These are phyloP conservation scores for Platyrinchus mystaceus DNA, from an alignment of 2,797 vertebrate genomes.

Conservation along the genomic window DNA sequence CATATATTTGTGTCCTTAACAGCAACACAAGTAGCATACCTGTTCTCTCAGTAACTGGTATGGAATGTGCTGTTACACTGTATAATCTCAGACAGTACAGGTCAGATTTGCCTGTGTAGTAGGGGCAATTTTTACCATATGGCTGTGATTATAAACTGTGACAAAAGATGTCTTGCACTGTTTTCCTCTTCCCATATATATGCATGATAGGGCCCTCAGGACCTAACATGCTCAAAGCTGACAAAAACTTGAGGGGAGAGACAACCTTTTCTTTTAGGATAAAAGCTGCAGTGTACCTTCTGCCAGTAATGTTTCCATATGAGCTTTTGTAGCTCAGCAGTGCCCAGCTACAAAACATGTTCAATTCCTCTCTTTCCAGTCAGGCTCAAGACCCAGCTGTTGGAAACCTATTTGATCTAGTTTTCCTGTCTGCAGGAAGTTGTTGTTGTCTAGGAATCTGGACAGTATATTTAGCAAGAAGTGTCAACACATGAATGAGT, in stretches of 20 bases:
- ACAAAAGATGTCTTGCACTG: not conserved
- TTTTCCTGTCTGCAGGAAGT: not conserved
- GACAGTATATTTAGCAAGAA: not conserved
- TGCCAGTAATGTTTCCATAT: not conserved
- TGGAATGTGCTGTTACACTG: not conserved
- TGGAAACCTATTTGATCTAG: not conserved
- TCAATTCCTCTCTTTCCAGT: not conserved
- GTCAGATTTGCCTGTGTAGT: not conserved
- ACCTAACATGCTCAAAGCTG: not conserved
- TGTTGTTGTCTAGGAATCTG: not conserved
- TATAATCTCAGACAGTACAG: not conserved
- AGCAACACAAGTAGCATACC: not conserved
- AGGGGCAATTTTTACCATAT: not conserved
- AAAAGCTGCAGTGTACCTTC: not conserved
- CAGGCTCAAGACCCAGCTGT: not conserved
- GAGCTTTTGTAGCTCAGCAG: not conserved
- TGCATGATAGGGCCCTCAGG: not conserved
- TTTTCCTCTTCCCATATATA: not conserved
- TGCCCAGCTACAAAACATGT: not conserved
- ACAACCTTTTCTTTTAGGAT: not conserved
- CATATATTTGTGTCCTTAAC: not conserved
- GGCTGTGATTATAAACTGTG: not conserved
- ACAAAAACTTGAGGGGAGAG: not conserved
- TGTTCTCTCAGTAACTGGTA: not conserved
- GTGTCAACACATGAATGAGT: not conserved